Evolutionary conservation across 2,797 vertebrate genomes (phyloP).

Genomic region (Mareca strepera): DNA sequence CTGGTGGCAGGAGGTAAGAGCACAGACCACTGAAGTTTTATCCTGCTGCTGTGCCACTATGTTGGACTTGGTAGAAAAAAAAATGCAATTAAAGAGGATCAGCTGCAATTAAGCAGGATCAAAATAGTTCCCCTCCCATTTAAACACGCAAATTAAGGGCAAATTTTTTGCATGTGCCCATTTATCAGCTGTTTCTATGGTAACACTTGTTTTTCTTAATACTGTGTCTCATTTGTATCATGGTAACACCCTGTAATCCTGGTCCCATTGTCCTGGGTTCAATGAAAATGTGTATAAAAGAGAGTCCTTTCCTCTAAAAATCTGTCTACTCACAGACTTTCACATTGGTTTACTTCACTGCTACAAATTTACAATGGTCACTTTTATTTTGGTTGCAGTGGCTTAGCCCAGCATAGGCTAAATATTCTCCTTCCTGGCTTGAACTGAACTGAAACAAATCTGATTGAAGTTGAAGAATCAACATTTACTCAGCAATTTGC

Average conservation of each 20-base stretch:
- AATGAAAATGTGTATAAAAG: background rate
- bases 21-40: background rate
- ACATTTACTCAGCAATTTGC: background rate
- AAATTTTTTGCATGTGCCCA: background rate
- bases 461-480: background rate
- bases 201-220: constrained; percentile 25
- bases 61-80: background rate
- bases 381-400: background rate
- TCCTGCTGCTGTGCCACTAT: background rate
- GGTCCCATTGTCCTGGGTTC: constrained; percentile 30
- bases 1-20: background rate
- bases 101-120: constrained; percentile 48
- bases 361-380: accelerated
- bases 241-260: constrained; percentile 31
- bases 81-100: constrained; percentile 7
- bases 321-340: background rate
- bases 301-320: background rate
- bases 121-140: constrained; percentile 51
- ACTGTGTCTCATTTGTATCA: background rate
- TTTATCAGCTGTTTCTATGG: constrained; percentile 59
- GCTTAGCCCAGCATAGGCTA: background rate
- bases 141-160: constrained; percentile 53
- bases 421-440: background rate
- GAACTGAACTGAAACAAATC: background rate
- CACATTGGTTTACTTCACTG: accelerated